Conservation (phyloP, 2,113 vertebrate species). For the Odobenus rosmarus region DNA sequence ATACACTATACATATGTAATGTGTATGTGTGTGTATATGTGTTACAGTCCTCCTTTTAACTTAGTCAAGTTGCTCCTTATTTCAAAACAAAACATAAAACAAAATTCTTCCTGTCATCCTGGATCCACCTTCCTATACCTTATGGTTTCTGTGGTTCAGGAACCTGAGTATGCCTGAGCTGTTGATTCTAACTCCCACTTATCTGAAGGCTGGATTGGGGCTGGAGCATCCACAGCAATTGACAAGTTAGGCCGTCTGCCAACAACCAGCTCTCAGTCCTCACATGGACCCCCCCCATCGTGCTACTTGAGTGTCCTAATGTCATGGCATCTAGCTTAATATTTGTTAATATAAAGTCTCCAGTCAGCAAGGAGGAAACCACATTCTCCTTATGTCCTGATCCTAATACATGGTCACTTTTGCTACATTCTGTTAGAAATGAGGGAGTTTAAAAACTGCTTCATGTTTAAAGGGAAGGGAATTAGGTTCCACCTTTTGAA, state of each 20-base stretch:
- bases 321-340: background rate
- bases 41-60: background rate
- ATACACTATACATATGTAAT: background rate
- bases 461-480: background rate
- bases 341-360: too few species aligned
- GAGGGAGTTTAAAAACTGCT: background rate
- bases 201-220: background rate
- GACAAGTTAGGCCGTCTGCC: background rate
- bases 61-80: background rate
- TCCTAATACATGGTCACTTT: background rate
- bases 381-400: background rate
- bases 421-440: background rate
- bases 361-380: background rate
- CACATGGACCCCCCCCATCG: background rate
- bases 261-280: background rate
- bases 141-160: background rate
- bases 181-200: background rate
- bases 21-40: fast-evolving
- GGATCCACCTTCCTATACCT: fast-evolving
- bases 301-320: background rate
- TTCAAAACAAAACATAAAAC: background rate
- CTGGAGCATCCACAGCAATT: background rate
- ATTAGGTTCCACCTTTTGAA: background rate
- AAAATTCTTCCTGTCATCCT: background rate
- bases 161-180: background rate